A percentile compares a stretch with the other conserved stretches of the same genome.
Conservation (phyloP, 2,888 invertebrate species). For the Lottia scabra region DNA sequence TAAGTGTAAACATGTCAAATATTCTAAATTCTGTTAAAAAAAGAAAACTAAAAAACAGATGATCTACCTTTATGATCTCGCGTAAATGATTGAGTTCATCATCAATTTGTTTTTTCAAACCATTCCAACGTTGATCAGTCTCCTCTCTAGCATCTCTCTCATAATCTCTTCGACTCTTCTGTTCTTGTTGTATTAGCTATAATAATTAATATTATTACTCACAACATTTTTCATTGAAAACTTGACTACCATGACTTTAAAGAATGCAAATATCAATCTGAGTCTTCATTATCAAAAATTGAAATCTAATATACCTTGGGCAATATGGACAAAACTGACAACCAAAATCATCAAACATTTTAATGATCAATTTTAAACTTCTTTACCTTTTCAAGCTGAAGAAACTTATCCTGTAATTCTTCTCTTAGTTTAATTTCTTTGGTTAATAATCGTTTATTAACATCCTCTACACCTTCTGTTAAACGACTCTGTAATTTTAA, state of each 20-base stretch:
- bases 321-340: too few species aligned
- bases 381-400: conserved; percentile 62
- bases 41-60: too few species aligned
- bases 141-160: conserved; percentile 57
- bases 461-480: conserved; percentile 63
- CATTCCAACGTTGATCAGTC: conserved; percentile 55
- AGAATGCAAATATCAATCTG: too few species aligned
- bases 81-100: conserved; percentile 52
- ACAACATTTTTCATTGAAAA: too few species aligned
- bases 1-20: too few species aligned
- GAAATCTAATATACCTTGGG: too few species aligned
- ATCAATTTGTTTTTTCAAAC: conserved; percentile 54
- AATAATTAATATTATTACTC: too few species aligned
- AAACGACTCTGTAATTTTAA: conserved; percentile 57
- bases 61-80: conserved; percentile 53
- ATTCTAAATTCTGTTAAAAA: too few species aligned
- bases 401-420: conserved; percentile 61
- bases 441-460: conserved; percentile 59
- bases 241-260: too few species aligned
- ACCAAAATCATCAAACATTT: too few species aligned
- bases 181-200: conserved; percentile 57
- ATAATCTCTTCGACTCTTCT: conserved; percentile 53
- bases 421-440: conserved; percentile 67
- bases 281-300: too few species aligned
- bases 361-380: too few species aligned